phyloP scores from a whole-genome alignment of 2,888 invertebrate species.

The Lottia gigantea region DNA sequence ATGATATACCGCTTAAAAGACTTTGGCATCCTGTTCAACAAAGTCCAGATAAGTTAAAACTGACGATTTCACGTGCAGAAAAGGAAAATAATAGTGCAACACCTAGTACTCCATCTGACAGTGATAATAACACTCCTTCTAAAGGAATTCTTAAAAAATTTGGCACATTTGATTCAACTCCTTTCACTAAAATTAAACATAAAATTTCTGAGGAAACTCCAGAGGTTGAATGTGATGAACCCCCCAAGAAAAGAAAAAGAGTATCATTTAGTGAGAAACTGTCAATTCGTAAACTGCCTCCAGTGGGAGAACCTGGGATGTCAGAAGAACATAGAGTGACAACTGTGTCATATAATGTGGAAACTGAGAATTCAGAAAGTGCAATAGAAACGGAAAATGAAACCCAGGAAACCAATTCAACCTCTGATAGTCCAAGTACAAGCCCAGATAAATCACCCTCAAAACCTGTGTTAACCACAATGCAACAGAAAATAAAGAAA shows the following conservation, averaged over 20 bases:
- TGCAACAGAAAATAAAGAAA: constrained; percentile 6
- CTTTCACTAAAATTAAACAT: background rate
- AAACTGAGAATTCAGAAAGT: background rate
- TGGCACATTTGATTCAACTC: background rate
- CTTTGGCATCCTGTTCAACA: constrained; percentile 5
- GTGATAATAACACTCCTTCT: background rate
- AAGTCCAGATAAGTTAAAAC: background rate
- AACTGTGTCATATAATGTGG: background rate
- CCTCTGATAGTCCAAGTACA: too few relatives aligned
- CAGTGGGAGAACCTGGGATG: background rate
- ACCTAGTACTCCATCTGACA: background rate
- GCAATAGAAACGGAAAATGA: background rate
- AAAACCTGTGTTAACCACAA: background rate
- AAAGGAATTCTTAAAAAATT: background rate
- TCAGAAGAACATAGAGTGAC: background rate
- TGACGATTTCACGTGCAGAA: background rate
- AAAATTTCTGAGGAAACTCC: background rate
- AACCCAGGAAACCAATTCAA: background rate
- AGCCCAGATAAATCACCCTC: background rate
- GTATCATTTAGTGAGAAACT: constrained; percentile 2
- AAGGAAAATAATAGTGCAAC: background rate
- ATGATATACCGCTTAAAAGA: background rate
- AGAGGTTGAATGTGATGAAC: background rate
- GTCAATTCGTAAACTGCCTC: background rate
- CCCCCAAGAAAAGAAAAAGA: background rate